Evolutionary conservation across 2,797 vertebrate genomes (phyloP), one percentile per base, ranked within the genome.

Genomic region (Zalophus californianus): DNA sequence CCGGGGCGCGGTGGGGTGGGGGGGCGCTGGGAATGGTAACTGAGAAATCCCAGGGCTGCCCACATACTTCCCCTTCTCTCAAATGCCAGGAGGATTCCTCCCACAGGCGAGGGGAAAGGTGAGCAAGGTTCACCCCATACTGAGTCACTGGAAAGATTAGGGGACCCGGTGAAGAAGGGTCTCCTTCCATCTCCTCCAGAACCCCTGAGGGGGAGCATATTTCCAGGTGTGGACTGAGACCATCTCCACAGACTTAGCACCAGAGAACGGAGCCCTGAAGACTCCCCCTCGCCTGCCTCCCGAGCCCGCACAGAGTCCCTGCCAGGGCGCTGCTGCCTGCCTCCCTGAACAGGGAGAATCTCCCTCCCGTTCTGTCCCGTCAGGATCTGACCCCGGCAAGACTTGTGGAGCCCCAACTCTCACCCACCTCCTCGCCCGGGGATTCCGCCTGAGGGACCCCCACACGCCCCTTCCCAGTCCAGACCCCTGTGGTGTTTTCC

Each of bases 21-120:
- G 44, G 29, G 78, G 7, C 35, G 16, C 83, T 62, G 15, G 64
- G 50, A 52, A n/a, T 7, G 38, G 82, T 83, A 27, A 3, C 35
- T 12, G 38, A 96, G 94, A 92, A 92, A 90, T 80, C 94, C 73
- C 93, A 52, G 79, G 44, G 54, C 38, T 89, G 75, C 94, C 87
- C 66, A 18, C 68, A 90, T 35, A 64, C 89, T 92, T 94, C 84
- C 86, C 72, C 86, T 94, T 91, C 79, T 52, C 78, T 75, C n/a
- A 29, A 27, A 38, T 25, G 52, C 85, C 54, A 91, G 52, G 52
- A 93, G 62, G 62, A 38, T 50, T 27, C 8, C 73, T 20, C 3
- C 1, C 2, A 9, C 50, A 48, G 82, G n/a, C 38, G 0, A 58
- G 86, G 38, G 86, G 23, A 35, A 66, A 87, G 73, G 60, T 32